Percentiles rank a stretch among this genome's conserved stretches.
Conservation (phyloP, 2,888 invertebrate genomes). For the Mongoloraphidia duomilia region DNA sequence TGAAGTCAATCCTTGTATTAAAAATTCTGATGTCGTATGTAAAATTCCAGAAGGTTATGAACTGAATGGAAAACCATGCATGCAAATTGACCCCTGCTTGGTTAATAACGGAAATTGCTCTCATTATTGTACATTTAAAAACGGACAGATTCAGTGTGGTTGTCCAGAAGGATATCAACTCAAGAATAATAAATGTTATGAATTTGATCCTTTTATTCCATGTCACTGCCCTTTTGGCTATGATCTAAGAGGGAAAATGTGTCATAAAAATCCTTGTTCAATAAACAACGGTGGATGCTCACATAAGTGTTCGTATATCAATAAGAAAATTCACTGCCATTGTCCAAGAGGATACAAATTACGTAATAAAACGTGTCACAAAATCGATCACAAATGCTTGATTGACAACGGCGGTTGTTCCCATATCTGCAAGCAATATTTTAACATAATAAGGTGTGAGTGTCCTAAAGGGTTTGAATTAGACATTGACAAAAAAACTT, state of each 20-base stretch:
- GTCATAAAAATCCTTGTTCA: slow-evolving; percentile 24
- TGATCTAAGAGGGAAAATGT: slow-evolving; percentile 20
- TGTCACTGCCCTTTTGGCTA: slow-evolving; percentile 35
- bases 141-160: slow-evolving; percentile 33
- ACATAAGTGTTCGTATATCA: slow-evolving; percentile 30
- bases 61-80: slow-evolving; percentile 23
- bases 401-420: slow-evolving; percentile 32
- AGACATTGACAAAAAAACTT: slow-evolving; percentile 28
- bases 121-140: slow-evolving; percentile 33
- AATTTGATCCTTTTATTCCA: slow-evolving; percentile 14
- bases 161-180: slow-evolving; percentile 32
- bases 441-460: slow-evolving; percentile 30
- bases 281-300: slow-evolving; percentile 42
- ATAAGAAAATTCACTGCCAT: slow-evolving; percentile 30
- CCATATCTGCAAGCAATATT: slow-evolving; percentile 26
- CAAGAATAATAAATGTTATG: slow-evolving; percentile 10
- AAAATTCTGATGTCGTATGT: slow-evolving; percentile 16
- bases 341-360: slow-evolving; percentile 36
- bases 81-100: slow-evolving; percentile 9
- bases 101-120: slow-evolving; percentile 24
- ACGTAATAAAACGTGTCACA: slow-evolving; percentile 25
- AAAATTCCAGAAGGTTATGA: background rate
- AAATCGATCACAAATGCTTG: slow-evolving; percentile 10
- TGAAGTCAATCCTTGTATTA: slow-evolving; percentile 19
- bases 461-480: slow-evolving; percentile 37